These are phyloP conservation scores for Lypha dubia DNA, from an alignment of 2,888 invertebrate genomes.

Conservation along the genomic window DNA sequence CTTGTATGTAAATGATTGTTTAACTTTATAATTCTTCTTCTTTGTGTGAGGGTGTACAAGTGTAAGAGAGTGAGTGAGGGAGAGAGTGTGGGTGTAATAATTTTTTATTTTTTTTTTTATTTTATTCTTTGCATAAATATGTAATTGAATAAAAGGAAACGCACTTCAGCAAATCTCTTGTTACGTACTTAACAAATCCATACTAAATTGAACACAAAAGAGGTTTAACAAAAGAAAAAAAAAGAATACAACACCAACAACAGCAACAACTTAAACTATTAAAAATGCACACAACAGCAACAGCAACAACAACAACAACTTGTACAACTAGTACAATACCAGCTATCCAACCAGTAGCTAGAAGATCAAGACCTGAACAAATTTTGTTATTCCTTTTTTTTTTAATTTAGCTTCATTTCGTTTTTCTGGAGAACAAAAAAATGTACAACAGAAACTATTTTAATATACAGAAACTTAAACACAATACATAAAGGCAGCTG, in stretches of 20 bases:
- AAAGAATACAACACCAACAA: constrained; percentile 27
- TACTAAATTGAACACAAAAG: constrained; percentile 68
- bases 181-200: constrained; percentile 69
- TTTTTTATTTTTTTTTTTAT: constrained; percentile 32
- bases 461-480: constrained; percentile 15
- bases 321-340: constrained; percentile 44
- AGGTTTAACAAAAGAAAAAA: constrained; percentile 61
- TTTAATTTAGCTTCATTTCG: constrained; percentile 26
- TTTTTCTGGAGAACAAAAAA: constrained; percentile 12
- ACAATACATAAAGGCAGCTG: constrained; percentile 15
- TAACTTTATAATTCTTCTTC: constrained; percentile 13
- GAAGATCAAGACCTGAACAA: constrained; percentile 47
- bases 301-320: constrained; percentile 18
- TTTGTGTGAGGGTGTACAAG: background rate
- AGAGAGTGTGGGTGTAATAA: background rate
- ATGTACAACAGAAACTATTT: constrained; percentile 36
- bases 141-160: constrained; percentile 69
- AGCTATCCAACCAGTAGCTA: constrained; percentile 42
- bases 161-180: constrained; percentile 65
- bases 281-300: constrained; percentile 42
- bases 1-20: constrained; percentile 7
- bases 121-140: constrained; percentile 61
- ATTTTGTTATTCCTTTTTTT: constrained; percentile 1
- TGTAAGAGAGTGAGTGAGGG: background rate
- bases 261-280: constrained; percentile 37